Conservation (phyloP, 2,113 vertebrate species). For the Forbesichthys agassizii region DNA sequence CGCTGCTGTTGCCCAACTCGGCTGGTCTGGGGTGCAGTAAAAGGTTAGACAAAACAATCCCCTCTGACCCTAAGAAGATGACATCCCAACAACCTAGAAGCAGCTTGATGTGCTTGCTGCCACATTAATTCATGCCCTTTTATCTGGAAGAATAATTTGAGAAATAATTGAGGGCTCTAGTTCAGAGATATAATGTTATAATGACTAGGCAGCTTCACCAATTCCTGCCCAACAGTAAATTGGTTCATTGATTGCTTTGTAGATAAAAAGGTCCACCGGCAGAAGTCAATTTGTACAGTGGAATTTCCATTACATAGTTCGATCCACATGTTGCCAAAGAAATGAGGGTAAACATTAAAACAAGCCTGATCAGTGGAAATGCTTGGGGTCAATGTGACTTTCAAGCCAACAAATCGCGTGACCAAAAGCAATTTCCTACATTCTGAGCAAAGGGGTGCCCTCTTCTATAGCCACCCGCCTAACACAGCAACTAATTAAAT, state of each 20-base stretch:
- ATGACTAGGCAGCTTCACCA: not conserved
- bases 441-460: slow-evolving; percentile 11
- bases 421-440: slow-evolving; percentile 6
- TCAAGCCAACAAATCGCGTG: slow-evolving; percentile 11
- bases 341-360: slow-evolving; percentile 7
- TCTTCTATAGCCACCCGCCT: not conserved
- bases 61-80: not conserved
- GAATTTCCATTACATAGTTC: slow-evolving; percentile 62
- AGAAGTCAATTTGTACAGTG: slow-evolving; percentile 46
- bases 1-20: not conserved
- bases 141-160: not conserved
- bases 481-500: slow-evolving; percentile 43
- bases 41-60: not conserved
- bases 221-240: not conserved
- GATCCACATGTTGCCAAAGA: slow-evolving; percentile 9
- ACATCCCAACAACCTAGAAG: not conserved
- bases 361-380: slow-evolving; percentile 19
- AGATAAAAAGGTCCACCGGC: slow-evolving; percentile 31
- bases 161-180: not conserved
- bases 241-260: slow-evolving; percentile 37
- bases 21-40: not conserved
- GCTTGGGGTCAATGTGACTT: slow-evolving; percentile 46
- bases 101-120: not conserved
- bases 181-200: not conserved
- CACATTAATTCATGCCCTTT: not conserved